A percentile compares a stretch with the other conserved stretches of the same genome.
These are phyloP conservation scores for Deroplatys truncata DNA, from an alignment of 2,888 invertebrate genomes.

Conservation along the genomic window DNA sequence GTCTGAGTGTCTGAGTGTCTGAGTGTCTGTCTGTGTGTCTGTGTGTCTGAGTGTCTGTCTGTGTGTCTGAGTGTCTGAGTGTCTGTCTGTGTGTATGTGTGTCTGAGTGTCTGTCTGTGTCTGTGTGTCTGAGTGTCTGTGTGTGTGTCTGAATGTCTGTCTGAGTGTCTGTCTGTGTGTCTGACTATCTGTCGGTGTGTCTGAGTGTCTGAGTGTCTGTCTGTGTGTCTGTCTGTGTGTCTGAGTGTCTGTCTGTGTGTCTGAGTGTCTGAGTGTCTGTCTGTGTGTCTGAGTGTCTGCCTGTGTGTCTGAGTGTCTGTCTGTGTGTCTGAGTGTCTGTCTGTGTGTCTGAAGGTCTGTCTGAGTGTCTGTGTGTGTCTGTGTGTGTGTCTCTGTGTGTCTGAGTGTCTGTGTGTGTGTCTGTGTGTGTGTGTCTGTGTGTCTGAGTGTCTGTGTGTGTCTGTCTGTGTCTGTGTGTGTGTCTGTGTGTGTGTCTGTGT, in stretches of 20 bases:
- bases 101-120: too few relatives aligned
- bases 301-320: neutral
- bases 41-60: neutral
- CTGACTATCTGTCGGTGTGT: too few relatives aligned
- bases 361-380: neutral
- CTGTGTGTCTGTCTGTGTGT: neutral
- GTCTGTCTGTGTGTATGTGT: too few relatives aligned
- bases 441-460: neutral
- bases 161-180: too few relatives aligned
- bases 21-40: neutral
- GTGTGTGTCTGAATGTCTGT: too few relatives aligned
- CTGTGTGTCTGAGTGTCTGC: too few relatives aligned
- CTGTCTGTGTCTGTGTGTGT: neutral
- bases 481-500: too few relatives aligned
- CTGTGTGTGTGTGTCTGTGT: neutral
- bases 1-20: neutral
- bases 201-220: too few relatives aligned
- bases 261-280: neutral
- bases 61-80: neutral
- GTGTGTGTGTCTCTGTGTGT: neutral
- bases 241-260: neutral
- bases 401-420: neutral
- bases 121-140: neutral
- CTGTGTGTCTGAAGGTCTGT: too few relatives aligned
- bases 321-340: neutral